Evolutionary conservation across 1,140 invertebrate species (phyloP), one percentile per base, ranked within the genome.

Genomic region (Campoletis sonorensis): DNA sequence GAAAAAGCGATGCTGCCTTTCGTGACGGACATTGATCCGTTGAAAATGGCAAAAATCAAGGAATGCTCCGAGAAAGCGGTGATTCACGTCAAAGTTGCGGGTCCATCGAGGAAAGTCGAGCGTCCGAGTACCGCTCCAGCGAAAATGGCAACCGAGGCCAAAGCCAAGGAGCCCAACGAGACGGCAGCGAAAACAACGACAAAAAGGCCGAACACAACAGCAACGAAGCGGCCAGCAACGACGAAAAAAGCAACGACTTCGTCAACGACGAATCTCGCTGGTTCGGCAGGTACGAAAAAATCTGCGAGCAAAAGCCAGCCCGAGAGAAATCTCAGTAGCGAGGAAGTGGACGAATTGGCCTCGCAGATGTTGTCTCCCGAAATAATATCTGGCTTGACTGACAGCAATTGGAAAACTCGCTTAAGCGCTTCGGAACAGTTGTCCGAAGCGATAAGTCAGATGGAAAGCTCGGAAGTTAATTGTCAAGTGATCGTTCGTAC

Each of bases 31-130:
- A 91, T 99, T 4, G 98, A 97, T 89, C 95, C 95, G 58, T 90
- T 99, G 5, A 99, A 99, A 92, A 96, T 99, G 94, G 94, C 95
- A 27, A 99, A 99, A 93, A 98, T 99, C 21, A 98, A 98, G 91
- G 98, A 99, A 90, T 97, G 94, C 87, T 95, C 95, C 86, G 97
- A 99, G 33, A 99, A 98, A 91, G 97, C 97, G 23, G 97, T 98
- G 15, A 96, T 99, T 81, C 91, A 94, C 78, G 94, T 96, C 0
- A 97, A 97, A 91, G 89, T 96, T 16, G 86, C 93, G 0, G 93
- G 93, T 71, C 30, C 11, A 10, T 81, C 92, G 0, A 87, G 85
- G 91, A 96, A 93, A 76, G 83, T 81, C 2, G 91, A 95, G 92
- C 89, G 94, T 85, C 84, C 95, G 85, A 88, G 91, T 79, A 90